phyloP scores from a whole-genome alignment of 1,140 invertebrate species.

The Probaryconus sp. region DNA sequence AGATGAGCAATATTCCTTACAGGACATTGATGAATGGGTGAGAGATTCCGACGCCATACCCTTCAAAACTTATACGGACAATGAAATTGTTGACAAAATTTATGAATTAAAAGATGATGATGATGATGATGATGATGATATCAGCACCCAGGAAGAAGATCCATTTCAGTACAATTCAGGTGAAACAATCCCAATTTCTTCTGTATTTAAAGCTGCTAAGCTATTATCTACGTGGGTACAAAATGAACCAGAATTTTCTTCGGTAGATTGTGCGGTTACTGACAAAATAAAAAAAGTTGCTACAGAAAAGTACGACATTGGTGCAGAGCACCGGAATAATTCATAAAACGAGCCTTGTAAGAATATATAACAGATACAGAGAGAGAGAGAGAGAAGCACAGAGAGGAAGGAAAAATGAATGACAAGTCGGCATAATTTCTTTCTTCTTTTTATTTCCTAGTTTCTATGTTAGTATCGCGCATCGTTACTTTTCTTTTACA shows the following conservation, averaged over 20 bases:
- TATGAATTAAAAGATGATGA: no score
- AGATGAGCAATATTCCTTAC: not conserved
- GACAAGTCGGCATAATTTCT: constrained; percentile 25
- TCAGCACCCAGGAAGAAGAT: no score
- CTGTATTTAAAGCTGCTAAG: no score
- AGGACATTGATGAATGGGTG: constrained; percentile 11
- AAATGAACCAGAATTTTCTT: no score
- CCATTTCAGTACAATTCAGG: no score
- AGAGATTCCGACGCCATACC: constrained; percentile 1
- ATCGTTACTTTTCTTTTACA: not conserved
- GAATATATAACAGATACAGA: constrained; percentile 38
- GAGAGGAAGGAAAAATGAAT: constrained; percentile 37
- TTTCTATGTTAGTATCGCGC: not conserved
- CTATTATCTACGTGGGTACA: no score
- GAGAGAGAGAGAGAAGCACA: constrained; percentile 25
- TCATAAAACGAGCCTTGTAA: constrained; percentile 52
- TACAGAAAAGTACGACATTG: constrained; percentile 34
- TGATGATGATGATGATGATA: no score
- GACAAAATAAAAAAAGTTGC: no score
- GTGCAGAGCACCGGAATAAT: constrained; percentile 47
- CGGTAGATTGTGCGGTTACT: no score
- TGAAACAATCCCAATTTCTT: no score
- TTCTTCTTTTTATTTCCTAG: constrained; percentile 3
- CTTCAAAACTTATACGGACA: no score
- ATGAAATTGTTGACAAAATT: no score